Conservation (phyloP, 2,113 vertebrate genomes). For the Coryphaenoides rupestris region DNA sequence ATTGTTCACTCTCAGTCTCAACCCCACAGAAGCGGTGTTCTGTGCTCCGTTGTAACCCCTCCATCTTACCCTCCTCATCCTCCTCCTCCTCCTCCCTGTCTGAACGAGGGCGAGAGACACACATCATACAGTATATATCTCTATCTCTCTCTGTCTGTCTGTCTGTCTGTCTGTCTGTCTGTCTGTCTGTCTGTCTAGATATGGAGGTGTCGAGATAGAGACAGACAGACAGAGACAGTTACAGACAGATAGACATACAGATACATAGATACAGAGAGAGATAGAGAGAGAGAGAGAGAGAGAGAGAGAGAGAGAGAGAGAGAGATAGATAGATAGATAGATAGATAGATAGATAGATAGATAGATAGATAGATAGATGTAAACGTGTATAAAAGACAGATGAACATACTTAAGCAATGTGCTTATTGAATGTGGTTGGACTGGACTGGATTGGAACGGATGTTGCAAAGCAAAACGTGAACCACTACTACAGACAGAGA, state of each 20-base stretch:
- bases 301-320: too few species aligned
- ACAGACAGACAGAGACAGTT: constrained; percentile 9
- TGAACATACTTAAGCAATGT: background rate
- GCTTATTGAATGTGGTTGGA: background rate
- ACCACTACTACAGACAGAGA: too few species aligned
- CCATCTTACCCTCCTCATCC: constrained; percentile 60
- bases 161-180: too few species aligned
- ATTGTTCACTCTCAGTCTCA: constrained; percentile 46
- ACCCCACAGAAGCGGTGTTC: constrained; percentile 54
- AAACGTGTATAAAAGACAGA: background rate
- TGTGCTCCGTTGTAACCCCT: constrained; percentile 42
- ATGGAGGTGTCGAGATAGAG: too few species aligned
- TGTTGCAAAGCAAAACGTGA: background rate
- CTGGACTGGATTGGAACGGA: background rate
- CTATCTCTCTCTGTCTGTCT: too few species aligned
- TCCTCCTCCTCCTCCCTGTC: constrained; percentile 44
- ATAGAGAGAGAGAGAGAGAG: too few species aligned
- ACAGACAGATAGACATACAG: too few species aligned
- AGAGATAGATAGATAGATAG: too few species aligned
- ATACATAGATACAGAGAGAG: too few species aligned
- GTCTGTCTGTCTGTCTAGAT: too few species aligned
- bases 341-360: too few species aligned
- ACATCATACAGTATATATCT: constrained; percentile 8
- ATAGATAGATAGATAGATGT: too few species aligned
- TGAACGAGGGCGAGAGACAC: constrained; percentile 48